Percentiles rank a stretch among this genome's conserved stretches.
These are phyloP conservation scores for Cecidostiba fungosa DNA, from an alignment of 2,888 invertebrate species.

Conservation along the genomic window DNA sequence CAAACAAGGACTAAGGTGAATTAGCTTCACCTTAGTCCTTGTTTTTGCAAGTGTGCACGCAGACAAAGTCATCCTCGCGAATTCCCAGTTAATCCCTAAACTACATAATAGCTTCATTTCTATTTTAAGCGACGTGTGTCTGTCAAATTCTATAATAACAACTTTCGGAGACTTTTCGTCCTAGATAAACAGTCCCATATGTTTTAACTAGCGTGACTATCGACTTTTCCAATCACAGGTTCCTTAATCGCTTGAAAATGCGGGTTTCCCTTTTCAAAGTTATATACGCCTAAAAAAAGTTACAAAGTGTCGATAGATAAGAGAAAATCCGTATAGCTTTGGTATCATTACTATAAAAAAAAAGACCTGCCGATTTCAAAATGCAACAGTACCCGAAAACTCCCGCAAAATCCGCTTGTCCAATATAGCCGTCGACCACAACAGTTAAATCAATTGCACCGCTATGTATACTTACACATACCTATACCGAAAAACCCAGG, in stretches of 20 bases:
- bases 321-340: too few relatives aligned
- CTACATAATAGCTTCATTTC: neutral
- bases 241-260: neutral
- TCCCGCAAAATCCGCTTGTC: neutral
- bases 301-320: too few relatives aligned
- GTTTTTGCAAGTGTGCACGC: too few relatives aligned
- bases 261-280: neutral
- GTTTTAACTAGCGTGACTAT: neutral
- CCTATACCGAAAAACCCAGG: too few relatives aligned
- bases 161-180: neutral
- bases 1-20: too few relatives aligned
- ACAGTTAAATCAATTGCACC: neutral
- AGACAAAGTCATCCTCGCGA: neutral
- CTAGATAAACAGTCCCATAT: neutral
- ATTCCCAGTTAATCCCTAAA: neutral
- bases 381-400: neutral
- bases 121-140: neutral
- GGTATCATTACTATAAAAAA: too few relatives aligned
- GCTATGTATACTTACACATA: neutral
- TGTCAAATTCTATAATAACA: neutral
- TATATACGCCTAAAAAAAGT: too few relatives aligned
- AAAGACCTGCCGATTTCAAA: neutral
- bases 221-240: neutral
- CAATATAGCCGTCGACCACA: neutral
- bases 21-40: too few relatives aligned